A percentile compares a stretch with the other conserved stretches of the same genome.
phyloP scores from a whole-genome alignment of 2,113 vertebrate genomes.

The Nettapus auritus region DNA sequence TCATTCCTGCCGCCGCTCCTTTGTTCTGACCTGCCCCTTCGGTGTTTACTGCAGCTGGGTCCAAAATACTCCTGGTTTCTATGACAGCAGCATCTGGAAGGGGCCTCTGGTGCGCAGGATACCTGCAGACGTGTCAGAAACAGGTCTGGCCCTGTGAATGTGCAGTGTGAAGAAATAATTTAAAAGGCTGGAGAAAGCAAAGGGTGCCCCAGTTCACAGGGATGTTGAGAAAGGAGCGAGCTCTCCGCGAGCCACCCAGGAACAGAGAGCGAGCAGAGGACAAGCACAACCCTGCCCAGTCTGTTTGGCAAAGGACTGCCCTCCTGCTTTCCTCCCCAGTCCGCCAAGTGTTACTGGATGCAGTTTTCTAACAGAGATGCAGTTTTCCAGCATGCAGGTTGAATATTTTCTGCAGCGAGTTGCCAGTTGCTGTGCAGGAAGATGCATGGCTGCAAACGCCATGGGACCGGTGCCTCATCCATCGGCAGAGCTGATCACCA shows the following conservation, averaged over 20 bases:
- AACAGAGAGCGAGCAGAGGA: background rate
- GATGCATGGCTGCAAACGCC: background rate
- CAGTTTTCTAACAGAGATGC: background rate
- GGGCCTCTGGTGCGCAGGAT: accelerated
- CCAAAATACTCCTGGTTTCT: background rate
- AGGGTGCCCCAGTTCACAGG: background rate
- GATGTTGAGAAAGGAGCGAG: background rate
- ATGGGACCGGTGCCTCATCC: accelerated
- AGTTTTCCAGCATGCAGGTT: background rate
- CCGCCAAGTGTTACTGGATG: accelerated
- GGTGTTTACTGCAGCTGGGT: background rate
- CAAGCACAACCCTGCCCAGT: background rate
- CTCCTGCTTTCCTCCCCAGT: background rate
- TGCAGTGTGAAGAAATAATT: background rate
- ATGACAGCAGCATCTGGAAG: background rate
- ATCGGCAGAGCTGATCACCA: background rate
- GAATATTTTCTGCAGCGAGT: background rate
- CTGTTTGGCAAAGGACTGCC: background rate
- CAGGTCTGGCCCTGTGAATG: accelerated
- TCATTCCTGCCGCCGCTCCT: accelerated
- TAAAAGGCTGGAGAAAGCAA: background rate
- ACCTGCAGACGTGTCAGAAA: background rate
- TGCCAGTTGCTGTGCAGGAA: background rate
- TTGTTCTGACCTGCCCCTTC: background rate
- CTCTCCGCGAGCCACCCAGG: accelerated